A percentile compares a stretch with the other conserved stretches of the same genome.
phyloP scores from a whole-genome alignment of 2,113 vertebrate genomes.

The Cichladusa arquata region DNA sequence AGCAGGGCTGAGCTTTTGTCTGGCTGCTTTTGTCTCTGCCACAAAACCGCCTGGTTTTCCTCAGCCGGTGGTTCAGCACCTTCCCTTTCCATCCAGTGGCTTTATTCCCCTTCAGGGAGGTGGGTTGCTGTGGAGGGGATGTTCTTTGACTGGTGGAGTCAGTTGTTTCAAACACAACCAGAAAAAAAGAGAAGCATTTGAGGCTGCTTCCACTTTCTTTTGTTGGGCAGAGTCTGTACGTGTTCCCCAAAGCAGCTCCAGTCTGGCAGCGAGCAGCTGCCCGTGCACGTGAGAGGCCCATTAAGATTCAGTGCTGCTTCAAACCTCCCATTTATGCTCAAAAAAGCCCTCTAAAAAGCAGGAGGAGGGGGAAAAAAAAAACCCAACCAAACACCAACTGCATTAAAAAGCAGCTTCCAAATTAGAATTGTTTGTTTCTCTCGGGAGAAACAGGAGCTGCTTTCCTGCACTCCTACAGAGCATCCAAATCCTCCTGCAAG shows the following conservation, averaged over 20 bases:
- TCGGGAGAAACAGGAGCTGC: neutral
- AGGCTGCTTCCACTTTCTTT: neutral
- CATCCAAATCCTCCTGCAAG: neutral
- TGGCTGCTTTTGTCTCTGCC: neutral
- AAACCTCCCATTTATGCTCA: neutral
- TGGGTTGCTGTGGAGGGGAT: neutral
- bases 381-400: neutral
- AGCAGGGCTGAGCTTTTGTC: neutral
- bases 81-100: neutral
- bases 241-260: neutral
- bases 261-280: conserved; percentile 28
- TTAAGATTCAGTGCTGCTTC: conserved; percentile 31
- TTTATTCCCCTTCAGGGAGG: neutral
- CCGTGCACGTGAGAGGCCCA: neutral
- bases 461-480: neutral
- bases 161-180: neutral
- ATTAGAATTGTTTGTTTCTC: neutral
- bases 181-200: neutral
- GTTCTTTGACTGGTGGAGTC: neutral
- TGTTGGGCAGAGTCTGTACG: neutral
- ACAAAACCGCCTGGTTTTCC: neutral
- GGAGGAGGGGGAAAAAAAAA: neutral
- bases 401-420: neutral
- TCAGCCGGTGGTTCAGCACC: neutral
- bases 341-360: neutral